Evolutionary conservation across 1,140 invertebrate species (phyloP).

Genomic region (Bactericera cockerelli): DNA sequence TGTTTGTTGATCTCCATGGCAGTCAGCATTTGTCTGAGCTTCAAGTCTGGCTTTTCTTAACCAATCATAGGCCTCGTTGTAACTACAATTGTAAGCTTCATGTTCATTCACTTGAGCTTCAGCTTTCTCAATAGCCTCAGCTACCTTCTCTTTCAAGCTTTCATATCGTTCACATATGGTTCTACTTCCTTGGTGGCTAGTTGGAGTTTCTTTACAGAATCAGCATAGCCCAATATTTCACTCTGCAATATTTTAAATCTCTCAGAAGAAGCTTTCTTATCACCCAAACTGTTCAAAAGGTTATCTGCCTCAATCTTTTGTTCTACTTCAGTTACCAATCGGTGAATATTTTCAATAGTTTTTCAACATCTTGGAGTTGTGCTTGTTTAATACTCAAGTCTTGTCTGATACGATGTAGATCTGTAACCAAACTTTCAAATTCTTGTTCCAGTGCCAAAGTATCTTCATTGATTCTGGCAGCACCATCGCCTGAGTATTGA

Average conservation of each 20-base stretch:
- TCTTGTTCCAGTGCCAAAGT: constrained; percentile 73
- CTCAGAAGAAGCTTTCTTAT: constrained; percentile 73
- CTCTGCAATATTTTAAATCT: constrained; percentile 61
- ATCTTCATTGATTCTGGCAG: constrained; percentile 73
- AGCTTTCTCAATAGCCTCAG: constrained; percentile 14
- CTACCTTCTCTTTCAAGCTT: constrained; percentile 37
- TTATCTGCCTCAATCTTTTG: constrained; percentile 58
- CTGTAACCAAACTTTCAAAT: constrained; percentile 66
- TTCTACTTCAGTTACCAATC: constrained; percentile 78
- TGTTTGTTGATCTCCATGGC: constrained; percentile 62
- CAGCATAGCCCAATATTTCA: constrained; percentile 58
- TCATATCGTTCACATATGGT: background rate
- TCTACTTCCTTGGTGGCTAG: background rate
- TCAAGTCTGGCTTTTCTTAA: constrained; percentile 66
- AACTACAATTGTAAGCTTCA: constrained; percentile 67
- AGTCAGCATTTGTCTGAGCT: constrained; percentile 67
- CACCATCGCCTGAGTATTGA: constrained; percentile 80
- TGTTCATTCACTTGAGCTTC: constrained; percentile 73
- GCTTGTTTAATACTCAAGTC: constrained; percentile 49
- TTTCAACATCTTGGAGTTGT: constrained; percentile 69
- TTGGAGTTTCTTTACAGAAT: constrained; percentile 31
- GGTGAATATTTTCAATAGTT: constrained; percentile 54
- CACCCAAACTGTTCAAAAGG: constrained; percentile 62
- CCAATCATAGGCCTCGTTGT: constrained; percentile 72
- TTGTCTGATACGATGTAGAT: constrained; percentile 46